Evolutionary conservation across 92 coral and sea anemone genomes (phyloP).

Genomic region (Montipora capitata): DNA sequence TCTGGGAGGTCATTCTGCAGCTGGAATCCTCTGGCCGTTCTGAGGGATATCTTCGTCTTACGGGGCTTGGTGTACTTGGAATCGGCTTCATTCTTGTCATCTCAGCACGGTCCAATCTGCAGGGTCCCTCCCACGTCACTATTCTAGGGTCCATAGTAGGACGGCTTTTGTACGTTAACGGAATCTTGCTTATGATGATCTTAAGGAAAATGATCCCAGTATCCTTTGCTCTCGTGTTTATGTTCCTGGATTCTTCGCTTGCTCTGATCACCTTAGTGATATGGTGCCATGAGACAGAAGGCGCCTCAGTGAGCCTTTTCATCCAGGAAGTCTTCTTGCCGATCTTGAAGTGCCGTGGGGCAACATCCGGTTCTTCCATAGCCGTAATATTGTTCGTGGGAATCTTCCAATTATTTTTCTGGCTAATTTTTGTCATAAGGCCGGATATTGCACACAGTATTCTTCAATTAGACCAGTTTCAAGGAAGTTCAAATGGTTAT

Average conservation of each 20-base stretch:
- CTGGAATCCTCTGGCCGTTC: slow-evolving; percentile 36
- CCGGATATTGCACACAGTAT: slow-evolving; percentile 43
- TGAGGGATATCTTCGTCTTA: slow-evolving; percentile 64
- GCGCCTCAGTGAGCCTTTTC: slow-evolving; percentile 40
- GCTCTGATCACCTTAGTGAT: slow-evolving; percentile 60
- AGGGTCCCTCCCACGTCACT: slow-evolving; percentile 36
- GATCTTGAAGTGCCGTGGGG: slow-evolving; percentile 6
- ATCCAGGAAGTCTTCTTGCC: slow-evolving; percentile 26
- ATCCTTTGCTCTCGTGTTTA: slow-evolving; percentile 65
- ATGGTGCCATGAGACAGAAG: slow-evolving; percentile 71
- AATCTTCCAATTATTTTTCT: slow-evolving; percentile 40
- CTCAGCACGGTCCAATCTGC: slow-evolving; percentile 63
- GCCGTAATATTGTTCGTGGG: slow-evolving; percentile 45
- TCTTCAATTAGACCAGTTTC: slow-evolving; percentile 41
- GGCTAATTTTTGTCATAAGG: slow-evolving; percentile 39
- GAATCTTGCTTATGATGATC: slow-evolving; percentile 40
- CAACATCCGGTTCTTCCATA: neutral
- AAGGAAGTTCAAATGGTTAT: slow-evolving; percentile 38
- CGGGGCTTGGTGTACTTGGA: slow-evolving; percentile 53
- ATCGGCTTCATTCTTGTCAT: slow-evolving; percentile 64
- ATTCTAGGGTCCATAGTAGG: slow-evolving; percentile 57
- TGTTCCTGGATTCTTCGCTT: slow-evolving; percentile 53
- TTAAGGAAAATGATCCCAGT: slow-evolving; percentile 54
- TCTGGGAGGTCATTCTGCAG: slow-evolving; percentile 61
- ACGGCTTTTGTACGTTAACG: slow-evolving; percentile 70